A percentile compares a stretch with the other conserved stretches of the same genome.
Conservation (phyloP, 2,113 vertebrate species). For the Manacus vitellinus region DNA sequence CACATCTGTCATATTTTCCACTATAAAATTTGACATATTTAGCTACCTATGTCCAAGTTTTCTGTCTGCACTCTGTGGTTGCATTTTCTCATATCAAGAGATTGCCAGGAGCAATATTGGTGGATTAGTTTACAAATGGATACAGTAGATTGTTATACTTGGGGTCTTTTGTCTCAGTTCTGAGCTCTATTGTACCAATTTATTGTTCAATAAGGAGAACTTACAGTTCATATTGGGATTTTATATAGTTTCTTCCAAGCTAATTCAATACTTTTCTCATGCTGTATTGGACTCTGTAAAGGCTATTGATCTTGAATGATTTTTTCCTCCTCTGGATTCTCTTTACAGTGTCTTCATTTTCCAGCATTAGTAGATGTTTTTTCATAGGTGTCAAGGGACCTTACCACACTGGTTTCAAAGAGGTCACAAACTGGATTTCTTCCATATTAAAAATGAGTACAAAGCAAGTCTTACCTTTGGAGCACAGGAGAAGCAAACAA, state of each 20-base stretch:
- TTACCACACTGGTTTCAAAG: neutral
- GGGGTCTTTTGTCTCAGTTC: neutral
- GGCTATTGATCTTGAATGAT: conserved; percentile 4
- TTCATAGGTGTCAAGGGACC: neutral
- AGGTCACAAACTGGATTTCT: neutral
- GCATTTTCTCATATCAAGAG: neutral
- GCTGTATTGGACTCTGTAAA: conserved; percentile 5
- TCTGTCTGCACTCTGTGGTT: neutral
- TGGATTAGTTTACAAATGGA: conserved; percentile 28
- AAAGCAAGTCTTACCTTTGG: neutral
- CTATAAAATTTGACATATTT: neutral
- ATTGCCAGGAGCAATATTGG: neutral
- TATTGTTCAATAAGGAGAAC: conserved; percentile 5
- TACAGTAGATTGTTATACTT: neutral
- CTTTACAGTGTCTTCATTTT: neutral
- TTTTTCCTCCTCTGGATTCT: neutral
- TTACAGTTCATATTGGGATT: conserved; percentile 30
- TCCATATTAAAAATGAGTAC: neutral
- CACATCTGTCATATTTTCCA: neutral
- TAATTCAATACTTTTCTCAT: conserved; percentile 43
- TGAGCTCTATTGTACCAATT: conserved; percentile 14
- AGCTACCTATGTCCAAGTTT: neutral
- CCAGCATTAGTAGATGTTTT: neutral
- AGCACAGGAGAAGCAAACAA: neutral
- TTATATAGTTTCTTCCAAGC: conserved; percentile 41